Conservation (phyloP, 2,113 vertebrate genomes). For the Canis aureus region DNA sequence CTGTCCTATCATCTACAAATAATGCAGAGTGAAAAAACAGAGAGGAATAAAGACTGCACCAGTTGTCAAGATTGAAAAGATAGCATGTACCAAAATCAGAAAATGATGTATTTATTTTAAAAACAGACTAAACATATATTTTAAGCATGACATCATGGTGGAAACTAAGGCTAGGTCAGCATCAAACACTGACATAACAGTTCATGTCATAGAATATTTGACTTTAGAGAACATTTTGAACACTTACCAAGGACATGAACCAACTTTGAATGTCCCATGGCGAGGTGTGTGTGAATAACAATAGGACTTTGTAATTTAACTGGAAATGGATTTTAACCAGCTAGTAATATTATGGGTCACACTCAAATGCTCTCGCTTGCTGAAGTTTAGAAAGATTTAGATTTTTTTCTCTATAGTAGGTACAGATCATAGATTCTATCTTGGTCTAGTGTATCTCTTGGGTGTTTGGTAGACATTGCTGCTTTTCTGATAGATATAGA, state of each 20-base stretch:
- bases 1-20: neutral
- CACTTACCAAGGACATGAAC: constrained; percentile 41
- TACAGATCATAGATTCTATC: constrained; percentile 68
- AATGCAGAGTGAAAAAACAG: neutral
- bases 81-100: constrained; percentile 33
- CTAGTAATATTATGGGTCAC: constrained; percentile 57
- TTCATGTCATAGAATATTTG: constrained; percentile 23
- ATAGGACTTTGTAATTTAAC: constrained; percentile 71
- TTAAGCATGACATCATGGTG: constrained; percentile 68
- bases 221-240: constrained; percentile 32
- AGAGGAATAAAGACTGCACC: neutral
- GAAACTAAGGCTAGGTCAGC: neutral
- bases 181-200: constrained; percentile 9
- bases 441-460: constrained; percentile 25
- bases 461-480: constrained; percentile 45
- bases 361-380: constrained; percentile 21
- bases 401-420: constrained; percentile 38
- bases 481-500: constrained; percentile 64
- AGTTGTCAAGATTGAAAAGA: constrained; percentile 37
- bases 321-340: constrained; percentile 68
- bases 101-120: constrained; percentile 56
- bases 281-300: neutral
- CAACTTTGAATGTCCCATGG: constrained; percentile 22
- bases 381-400: constrained; percentile 73
- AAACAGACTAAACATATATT: constrained; percentile 69